Percentiles rank a stretch among this genome's conserved stretches.
Evolutionary conservation across 2,113 vertebrate genomes (phyloP).

Genomic region (Corydoras sp.): DNA sequence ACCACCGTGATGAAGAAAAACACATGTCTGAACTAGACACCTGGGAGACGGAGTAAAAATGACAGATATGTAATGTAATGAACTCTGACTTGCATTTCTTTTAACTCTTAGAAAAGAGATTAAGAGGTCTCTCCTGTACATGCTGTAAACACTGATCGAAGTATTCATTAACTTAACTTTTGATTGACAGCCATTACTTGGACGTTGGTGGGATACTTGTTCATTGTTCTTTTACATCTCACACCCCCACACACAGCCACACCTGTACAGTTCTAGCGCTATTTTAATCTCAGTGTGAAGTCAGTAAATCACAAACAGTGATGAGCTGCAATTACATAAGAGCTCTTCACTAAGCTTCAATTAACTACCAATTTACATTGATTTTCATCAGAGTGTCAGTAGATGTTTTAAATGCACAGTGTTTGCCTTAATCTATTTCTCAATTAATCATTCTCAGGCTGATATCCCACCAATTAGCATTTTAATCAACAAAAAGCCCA

Average conservation of each 20-base stretch:
- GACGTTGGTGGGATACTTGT: slow-evolving; percentile 17
- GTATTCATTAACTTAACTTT: slow-evolving; percentile 40
- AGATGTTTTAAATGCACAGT: slow-evolving; percentile 25
- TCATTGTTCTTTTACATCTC: background rate
- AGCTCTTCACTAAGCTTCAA: slow-evolving; percentile 43
- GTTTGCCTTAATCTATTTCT: slow-evolving; percentile 41
- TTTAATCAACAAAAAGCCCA: slow-evolving; percentile 34
- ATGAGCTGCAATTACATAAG: slow-evolving; percentile 38
- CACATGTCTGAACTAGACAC: slow-evolving; percentile 3
- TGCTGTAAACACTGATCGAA: slow-evolving; percentile 31
- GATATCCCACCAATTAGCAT: slow-evolving; percentile 41
- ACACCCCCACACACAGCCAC: background rate
- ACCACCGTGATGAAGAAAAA: slow-evolving; percentile 28
- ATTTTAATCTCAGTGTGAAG: slow-evolving; percentile 40
- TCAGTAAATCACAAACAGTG: slow-evolving; percentile 35
- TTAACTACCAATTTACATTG: slow-evolving; percentile 47
- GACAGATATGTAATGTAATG: slow-evolving; percentile 36
- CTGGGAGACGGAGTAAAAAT: slow-evolving; percentile 12
- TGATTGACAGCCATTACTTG: slow-evolving; percentile 39
- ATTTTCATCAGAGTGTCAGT: slow-evolving; percentile 32
- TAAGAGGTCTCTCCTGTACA: slow-evolving; percentile 7
- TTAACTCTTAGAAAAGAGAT: slow-evolving; percentile 15
- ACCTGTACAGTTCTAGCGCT: slow-evolving; percentile 20
- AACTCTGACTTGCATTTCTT: slow-evolving; percentile 33
- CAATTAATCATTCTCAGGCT: slow-evolving; percentile 45